Evolutionary conservation across 2,113 vertebrate genomes (phyloP).

Genomic region (Ginglymostoma cirratum): DNA sequence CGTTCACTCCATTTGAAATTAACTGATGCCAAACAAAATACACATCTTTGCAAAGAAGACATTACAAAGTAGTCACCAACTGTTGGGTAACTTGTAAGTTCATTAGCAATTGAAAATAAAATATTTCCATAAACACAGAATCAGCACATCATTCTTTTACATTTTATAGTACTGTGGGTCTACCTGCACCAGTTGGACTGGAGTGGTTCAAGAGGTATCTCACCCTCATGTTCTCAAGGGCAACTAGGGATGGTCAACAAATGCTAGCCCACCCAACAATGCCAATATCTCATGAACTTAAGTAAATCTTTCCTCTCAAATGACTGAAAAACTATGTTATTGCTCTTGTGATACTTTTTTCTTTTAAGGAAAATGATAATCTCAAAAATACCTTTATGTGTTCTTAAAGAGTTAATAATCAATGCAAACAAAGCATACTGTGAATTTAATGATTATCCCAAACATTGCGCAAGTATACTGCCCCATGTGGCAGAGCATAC

Average conservation of each 20-base stretch:
- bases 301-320: background rate
- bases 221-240: no score
- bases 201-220: no score
- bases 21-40: background rate
- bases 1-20: background rate
- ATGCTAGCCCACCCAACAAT: no score
- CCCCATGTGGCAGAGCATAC: background rate
- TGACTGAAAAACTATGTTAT: background rate
- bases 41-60: background rate
- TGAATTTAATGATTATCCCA: slow-evolving; percentile 12
- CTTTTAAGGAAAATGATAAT: background rate
- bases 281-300: no score
- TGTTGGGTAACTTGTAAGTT: background rate
- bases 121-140: background rate
- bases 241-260: no score
- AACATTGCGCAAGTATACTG: background rate
- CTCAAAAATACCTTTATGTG: background rate
- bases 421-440: background rate
- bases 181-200: no score
- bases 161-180: no score
- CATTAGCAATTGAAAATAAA: background rate
- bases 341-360: background rate
- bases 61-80: background rate
- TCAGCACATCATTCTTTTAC: background rate
- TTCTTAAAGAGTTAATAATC: slow-evolving; percentile 28